phyloP scores from a whole-genome alignment of 2,888 invertebrate genomes.

The Pseudococcus jackbeardsleyi region DNA sequence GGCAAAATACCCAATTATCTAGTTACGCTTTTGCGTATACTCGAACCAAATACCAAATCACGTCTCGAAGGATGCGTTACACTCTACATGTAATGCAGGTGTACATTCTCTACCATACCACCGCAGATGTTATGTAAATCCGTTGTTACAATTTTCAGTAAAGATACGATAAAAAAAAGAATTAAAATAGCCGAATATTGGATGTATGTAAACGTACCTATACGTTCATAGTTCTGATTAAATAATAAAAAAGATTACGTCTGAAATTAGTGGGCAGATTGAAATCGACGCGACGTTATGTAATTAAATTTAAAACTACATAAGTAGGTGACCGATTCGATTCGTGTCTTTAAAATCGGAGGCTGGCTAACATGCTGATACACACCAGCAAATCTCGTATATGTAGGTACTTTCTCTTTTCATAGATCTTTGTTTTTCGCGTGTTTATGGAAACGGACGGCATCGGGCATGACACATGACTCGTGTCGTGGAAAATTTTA shows the following conservation, averaged over 20 bases:
- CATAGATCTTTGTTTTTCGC: constrained; percentile 1
- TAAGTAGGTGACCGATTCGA: constrained; percentile 64
- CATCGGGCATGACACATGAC: background rate
- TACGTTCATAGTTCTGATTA: background rate
- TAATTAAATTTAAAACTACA: constrained; percentile 51
- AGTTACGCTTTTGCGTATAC: constrained; percentile 14
- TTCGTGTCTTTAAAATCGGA: constrained; percentile 30
- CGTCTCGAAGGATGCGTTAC: constrained; percentile 34
- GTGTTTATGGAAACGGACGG: constrained; percentile 1
- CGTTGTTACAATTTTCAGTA: background rate
- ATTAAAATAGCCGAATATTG: constrained; percentile 55
- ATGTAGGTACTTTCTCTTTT: constrained; percentile 29
- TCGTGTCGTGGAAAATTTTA: background rate
- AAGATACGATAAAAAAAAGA: background rate
- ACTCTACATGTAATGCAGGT: background rate
- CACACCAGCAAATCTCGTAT: constrained; percentile 40
- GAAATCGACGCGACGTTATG: constrained; percentile 33
- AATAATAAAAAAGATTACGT: constrained; percentile 56
- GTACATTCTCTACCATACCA: background rate
- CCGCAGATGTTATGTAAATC: constrained; percentile 12
- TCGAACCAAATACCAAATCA: constrained; percentile 39
- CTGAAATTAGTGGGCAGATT: constrained; percentile 58
- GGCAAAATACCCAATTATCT: background rate
- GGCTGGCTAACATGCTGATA: constrained; percentile 37
- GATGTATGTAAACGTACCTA: background rate